phyloP scores from a whole-genome alignment of 2,797 vertebrate species.

The Pangasius mekongensis region DNA sequence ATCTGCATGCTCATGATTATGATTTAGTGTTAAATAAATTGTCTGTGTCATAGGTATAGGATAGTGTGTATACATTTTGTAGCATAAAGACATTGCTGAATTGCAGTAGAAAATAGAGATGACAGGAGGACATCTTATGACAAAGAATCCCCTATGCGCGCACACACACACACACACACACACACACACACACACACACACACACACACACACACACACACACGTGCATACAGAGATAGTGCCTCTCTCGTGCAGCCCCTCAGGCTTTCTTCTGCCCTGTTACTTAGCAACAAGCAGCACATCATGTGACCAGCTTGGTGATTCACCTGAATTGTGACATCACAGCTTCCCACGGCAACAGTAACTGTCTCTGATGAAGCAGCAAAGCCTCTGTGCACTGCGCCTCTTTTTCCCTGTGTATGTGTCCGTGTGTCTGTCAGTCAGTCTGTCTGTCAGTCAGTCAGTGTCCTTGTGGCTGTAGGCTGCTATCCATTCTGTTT shows the following conservation, averaged over 20 bases:
- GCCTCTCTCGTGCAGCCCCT: conserved; percentile 72
- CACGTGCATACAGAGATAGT: conserved; percentile 35
- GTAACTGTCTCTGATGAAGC: conserved; percentile 49
- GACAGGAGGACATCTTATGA: conserved; percentile 69
- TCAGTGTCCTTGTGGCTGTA: conserved; percentile 32
- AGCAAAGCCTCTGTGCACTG: background rate
- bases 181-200: conserved; percentile 44
- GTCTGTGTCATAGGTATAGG: conserved; percentile 24
- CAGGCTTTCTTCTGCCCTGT: conserved; percentile 75
- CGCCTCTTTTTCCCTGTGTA: background rate
- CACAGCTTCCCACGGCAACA: conserved; percentile 69
- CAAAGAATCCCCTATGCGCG: conserved; percentile 57
- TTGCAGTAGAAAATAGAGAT: conserved; percentile 67
- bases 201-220: conserved; percentile 45
- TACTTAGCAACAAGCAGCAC: conserved; percentile 77
- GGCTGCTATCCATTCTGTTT: background rate
- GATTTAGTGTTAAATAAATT: conserved; percentile 33
- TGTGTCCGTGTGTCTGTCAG: background rate
- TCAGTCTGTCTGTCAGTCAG: background rate
- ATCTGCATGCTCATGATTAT: background rate
- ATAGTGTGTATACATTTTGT: conserved; percentile 18
- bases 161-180: conserved; percentile 15
- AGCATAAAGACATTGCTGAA: conserved; percentile 50
- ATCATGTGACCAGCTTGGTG: conserved; percentile 77
- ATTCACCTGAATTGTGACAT: conserved; percentile 84